A percentile compares a stretch with the other conserved stretches of the same genome.
These are phyloP conservation scores for Lagodon rhomboides DNA, from an alignment of 2,797 vertebrate genomes.

Conservation along the genomic window DNA sequence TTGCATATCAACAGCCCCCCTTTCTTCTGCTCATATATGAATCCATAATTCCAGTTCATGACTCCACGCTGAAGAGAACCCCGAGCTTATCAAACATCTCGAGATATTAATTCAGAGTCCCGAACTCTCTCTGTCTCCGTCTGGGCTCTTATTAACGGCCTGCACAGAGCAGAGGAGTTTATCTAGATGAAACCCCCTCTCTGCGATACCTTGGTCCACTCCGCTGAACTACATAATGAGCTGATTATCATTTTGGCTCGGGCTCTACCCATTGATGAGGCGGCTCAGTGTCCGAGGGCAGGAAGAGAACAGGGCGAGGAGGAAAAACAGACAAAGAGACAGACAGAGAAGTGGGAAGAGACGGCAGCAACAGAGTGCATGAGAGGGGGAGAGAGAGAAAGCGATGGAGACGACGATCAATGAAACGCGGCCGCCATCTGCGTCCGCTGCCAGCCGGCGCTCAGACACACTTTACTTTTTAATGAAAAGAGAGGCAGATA, in stretches of 20 bases:
- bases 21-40: not conserved
- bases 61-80: slow-evolving; percentile 27
- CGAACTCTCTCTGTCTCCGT: slow-evolving; percentile 21
- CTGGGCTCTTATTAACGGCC: slow-evolving; percentile 53
- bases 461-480: slow-evolving; percentile 63
- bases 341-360: slow-evolving; percentile 18
- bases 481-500: slow-evolving; percentile 57
- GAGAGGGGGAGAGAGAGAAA: slow-evolving; percentile 13
- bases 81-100: slow-evolving; percentile 54
- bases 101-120: slow-evolving; percentile 48
- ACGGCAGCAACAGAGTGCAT: slow-evolving; percentile 16
- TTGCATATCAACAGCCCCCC: not conserved
- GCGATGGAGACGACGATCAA: slow-evolving; percentile 39
- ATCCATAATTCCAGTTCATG: slow-evolving; percentile 28
- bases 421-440: slow-evolving; percentile 53
- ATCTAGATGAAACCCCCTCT: slow-evolving; percentile 65
- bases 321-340: slow-evolving; percentile 41
- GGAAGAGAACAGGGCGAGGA: not conserved
- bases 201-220: slow-evolving; percentile 52
- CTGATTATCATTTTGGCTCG: slow-evolving; percentile 79
- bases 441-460: slow-evolving; percentile 49
- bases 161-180: slow-evolving; percentile 36
- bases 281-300: slow-evolving; percentile 27
- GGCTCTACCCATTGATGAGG: slow-evolving; percentile 69
- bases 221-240: slow-evolving; percentile 77